Evolutionary conservation across 2,113 vertebrate genomes (phyloP).

Genomic region (Dissostichus mawsoni): DNA sequence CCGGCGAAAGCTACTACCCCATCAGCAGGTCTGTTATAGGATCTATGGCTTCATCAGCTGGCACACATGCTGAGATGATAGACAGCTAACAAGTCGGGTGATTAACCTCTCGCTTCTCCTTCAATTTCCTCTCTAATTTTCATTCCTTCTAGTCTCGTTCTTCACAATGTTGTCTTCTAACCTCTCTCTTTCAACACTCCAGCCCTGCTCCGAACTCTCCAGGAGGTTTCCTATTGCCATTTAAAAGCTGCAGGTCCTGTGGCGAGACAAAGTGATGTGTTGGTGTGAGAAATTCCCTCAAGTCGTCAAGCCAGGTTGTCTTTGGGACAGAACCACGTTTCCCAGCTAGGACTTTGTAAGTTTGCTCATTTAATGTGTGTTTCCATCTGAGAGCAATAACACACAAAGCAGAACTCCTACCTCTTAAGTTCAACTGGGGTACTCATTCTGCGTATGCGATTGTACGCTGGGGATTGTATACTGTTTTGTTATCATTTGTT

Average conservation of each 20-base stretch:
- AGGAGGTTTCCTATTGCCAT: constrained; percentile 57
- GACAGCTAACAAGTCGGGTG: constrained; percentile 53
- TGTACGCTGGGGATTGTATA: constrained; percentile 32
- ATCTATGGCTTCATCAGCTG: constrained; percentile 58
- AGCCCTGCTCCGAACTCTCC: constrained; percentile 43
- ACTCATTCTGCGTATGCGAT: constrained; percentile 76
- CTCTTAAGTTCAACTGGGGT: constrained; percentile 60
- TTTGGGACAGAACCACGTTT: constrained; percentile 56
- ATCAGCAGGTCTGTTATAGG: constrained; percentile 27
- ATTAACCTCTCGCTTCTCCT: constrained; percentile 61
- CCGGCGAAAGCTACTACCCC: neutral
- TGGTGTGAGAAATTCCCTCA: constrained; percentile 40
- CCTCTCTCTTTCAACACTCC: constrained; percentile 48
- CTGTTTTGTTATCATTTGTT: constrained; percentile 27
- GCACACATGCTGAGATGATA: constrained; percentile 55
- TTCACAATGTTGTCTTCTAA: constrained; percentile 28
- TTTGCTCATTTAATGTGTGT: constrained; percentile 32
- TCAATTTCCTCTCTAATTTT: constrained; percentile 59
- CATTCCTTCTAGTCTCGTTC: constrained; percentile 14
- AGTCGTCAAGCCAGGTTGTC: constrained; percentile 35
- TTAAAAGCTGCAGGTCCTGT: constrained; percentile 41
- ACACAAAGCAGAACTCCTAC: constrained; percentile 64
- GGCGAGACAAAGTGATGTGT: constrained; percentile 58
- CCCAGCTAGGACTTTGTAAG: constrained; percentile 28
- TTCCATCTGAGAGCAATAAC: constrained; percentile 37